Evolutionary conservation across 2,113 vertebrate species (phyloP), one percentile per base, ranked within the genome.

Genomic region (Tringa solitaria): DNA sequence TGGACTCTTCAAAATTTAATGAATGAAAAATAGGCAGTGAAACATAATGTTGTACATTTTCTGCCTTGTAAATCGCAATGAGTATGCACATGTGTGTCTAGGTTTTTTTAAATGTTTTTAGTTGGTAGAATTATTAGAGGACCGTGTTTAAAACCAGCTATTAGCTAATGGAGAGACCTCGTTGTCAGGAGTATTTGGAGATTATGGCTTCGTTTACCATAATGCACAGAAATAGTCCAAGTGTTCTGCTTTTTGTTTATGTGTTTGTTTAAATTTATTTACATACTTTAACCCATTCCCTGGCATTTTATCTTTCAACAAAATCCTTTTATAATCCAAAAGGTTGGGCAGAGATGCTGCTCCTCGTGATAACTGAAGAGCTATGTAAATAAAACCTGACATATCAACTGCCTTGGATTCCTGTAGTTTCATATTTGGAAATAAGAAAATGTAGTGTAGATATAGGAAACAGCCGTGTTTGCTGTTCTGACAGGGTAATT

Each of bases 161-260:
- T 97, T 97, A 96, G 92, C 84, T 97, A 94, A 97, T 64, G 85
- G 94, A 97, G 84, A 95, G 96, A 87, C 81, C 60, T 75, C 56
- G 21, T 89, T 8, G 22, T 93, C 74, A 80, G 84, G 83, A 57
- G 88, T 94, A 97, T 97, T 97, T 97, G 92, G 87, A 96, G 84
- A 97, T 97, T 89, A 89, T 28, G 50, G 93, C 51, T 95, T 89
- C 80, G 92, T 96, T 97, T 96, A 48, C 90, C 50, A 51, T 96
- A 96, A 96, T 63, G 64, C 84, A 87, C 56, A 87, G 89, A 95
- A 73, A 95, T 83, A 96, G 84, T 50, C 79, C 90, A 59, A 96
- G 89, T 41, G 82, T 60, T 95, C 89, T 84, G 79, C 46, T 90
- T 96, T 96, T 82, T 87, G 68, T 94, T 95, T 96, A 82, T 77